Conservation (phyloP, 2,888 invertebrate genomes). For the Sceliomorpha sp. region DNA sequence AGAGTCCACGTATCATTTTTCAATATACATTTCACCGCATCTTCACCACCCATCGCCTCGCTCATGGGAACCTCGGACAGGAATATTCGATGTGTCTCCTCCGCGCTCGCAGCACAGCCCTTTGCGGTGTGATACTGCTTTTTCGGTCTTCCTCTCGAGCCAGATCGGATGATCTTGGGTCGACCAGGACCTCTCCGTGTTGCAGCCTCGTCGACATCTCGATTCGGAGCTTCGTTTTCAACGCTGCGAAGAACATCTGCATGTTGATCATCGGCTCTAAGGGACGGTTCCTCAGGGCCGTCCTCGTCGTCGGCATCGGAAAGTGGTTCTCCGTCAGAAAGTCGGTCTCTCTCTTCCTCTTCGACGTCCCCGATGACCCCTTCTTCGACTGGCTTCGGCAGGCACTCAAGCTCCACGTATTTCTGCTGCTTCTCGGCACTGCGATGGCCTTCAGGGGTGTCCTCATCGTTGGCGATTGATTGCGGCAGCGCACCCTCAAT, state of each 20-base stretch:
- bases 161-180: slow-evolving; percentile 20
- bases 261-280: neutral
- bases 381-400: neutral
- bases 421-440: neutral
- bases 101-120: neutral
- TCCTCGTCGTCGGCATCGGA: neutral
- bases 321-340: neutral
- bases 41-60: slow-evolving; percentile 15
- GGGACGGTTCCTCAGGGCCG: neutral
- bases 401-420: neutral
- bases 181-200: slow-evolving; percentile 18
- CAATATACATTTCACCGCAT: slow-evolving; percentile 39
- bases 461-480: neutral
- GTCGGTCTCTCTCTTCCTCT: slow-evolving; percentile 1
- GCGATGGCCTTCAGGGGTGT: neutral
- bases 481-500: slow-evolving; percentile 8
- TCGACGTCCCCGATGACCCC: no score
- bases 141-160: slow-evolving; percentile 25
- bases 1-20: slow-evolving; percentile 59
- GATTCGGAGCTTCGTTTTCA: neutral
- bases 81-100: slow-evolving; percentile 1
- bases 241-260: neutral
- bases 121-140: slow-evolving; percentile 10
- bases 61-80: slow-evolving; percentile 19
- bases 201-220: neutral